Evolutionary conservation across 1,140 invertebrate genomes (phyloP).

Genomic region (Drosophila gunungcola): DNA sequence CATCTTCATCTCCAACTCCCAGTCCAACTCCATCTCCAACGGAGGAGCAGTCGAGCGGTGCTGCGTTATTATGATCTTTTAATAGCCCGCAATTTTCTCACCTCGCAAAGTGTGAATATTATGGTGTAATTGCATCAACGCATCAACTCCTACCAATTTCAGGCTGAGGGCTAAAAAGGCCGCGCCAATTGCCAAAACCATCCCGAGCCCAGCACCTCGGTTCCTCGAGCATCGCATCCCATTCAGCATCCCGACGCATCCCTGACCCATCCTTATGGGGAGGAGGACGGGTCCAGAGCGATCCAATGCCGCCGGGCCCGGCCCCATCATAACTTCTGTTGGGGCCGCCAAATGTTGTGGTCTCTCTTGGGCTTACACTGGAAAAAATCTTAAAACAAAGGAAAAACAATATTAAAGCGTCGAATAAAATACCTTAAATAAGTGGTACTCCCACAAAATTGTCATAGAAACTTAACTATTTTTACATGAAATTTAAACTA

Average conservation of each 20-base stretch:
- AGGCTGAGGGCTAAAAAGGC: constrained; percentile 73
- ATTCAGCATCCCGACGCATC: constrained; percentile 14
- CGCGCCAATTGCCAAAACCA: constrained; percentile 76
- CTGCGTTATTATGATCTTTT: constrained; percentile 82
- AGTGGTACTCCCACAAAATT: too few relatives aligned
- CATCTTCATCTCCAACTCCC: constrained; percentile 40
- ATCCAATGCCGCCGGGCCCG: constrained; percentile 33
- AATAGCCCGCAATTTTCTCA: constrained; percentile 85
- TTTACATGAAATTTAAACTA: too few relatives aligned
- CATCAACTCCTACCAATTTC: constrained; percentile 85
- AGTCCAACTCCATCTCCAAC: background rate
- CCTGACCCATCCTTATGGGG: constrained; percentile 15
- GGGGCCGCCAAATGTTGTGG: constrained; percentile 51
- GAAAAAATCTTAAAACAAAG: background rate
- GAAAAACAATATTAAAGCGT: too few relatives aligned
- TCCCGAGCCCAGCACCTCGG: constrained; percentile 11
- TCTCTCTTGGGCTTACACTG: constrained; percentile 11
- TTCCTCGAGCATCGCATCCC: background rate
- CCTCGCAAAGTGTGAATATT: constrained; percentile 85
- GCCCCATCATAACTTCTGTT: constrained; percentile 80
- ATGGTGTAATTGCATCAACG: constrained; percentile 85
- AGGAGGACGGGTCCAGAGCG: constrained; percentile 33
- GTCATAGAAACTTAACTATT: too few relatives aligned
- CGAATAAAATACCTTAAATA: too few relatives aligned
- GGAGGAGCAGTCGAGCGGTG: constrained; percentile 37